phyloP scores from a whole-genome alignment of 1,140 invertebrate species.

The Diplogasteroides magnus region DNA sequence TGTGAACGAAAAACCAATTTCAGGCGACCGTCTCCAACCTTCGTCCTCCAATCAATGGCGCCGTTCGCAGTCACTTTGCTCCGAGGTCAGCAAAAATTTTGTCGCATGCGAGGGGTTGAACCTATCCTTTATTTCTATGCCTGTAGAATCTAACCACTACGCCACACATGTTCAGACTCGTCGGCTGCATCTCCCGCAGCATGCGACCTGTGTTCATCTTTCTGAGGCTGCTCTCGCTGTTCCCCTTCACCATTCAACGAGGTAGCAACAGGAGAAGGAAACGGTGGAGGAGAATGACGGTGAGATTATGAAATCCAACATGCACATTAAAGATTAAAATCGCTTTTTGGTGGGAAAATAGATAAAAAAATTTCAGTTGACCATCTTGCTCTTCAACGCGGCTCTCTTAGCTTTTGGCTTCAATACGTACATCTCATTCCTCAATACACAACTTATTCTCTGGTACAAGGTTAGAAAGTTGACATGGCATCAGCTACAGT shows the following conservation, averaged over 20 bases:
- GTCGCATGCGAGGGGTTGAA: no score
- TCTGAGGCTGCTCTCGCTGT: slow-evolving; percentile 18
- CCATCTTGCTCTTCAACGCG: slow-evolving; percentile 14
- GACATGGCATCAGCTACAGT: not conserved
- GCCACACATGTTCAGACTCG: slow-evolving; percentile 10
- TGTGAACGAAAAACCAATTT: not conserved
- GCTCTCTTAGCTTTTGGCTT: slow-evolving; percentile 13
- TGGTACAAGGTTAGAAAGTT: slow-evolving; percentile 14
- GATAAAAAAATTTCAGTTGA: slow-evolving; percentile 15
- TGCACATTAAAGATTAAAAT: not conserved
- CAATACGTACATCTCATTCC: slow-evolving; percentile 21
- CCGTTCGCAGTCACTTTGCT: not conserved
- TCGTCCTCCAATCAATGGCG: not conserved
- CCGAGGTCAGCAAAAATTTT: not conserved
- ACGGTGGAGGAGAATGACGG: not conserved
- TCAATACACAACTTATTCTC: slow-evolving; percentile 20
- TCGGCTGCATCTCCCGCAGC: slow-evolving; percentile 11
- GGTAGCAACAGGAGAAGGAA: not conserved
- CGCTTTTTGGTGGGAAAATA: not conserved
- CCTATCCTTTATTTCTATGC: no score
- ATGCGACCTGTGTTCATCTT: slow-evolving; percentile 19
- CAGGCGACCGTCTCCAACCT: not conserved
- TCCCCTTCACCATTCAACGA: slow-evolving; percentile 8
- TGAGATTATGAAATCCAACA: not conserved
- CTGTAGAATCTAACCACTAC: not conserved